phyloP scores from a whole-genome alignment of 2,888 invertebrate genomes.

The Machimus atricapillus region DNA sequence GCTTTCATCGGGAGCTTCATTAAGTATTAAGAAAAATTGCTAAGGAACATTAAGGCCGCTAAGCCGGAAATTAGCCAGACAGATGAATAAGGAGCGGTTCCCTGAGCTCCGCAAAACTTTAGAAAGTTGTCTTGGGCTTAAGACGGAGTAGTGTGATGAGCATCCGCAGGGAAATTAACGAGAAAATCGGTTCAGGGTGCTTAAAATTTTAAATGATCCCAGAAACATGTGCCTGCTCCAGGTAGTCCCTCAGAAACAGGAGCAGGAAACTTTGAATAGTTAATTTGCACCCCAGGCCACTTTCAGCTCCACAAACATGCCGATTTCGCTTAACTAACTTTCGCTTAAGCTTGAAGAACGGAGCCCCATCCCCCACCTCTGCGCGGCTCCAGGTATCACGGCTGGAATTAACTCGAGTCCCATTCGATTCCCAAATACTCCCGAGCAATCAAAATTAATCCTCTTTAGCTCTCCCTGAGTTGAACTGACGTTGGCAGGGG shows the following conservation, averaged over 20 bases:
- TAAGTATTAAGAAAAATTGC: background rate
- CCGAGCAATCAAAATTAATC: background rate
- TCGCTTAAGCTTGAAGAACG: background rate
- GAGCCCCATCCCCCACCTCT: background rate
- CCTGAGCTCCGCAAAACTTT: background rate
- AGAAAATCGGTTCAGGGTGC: background rate
- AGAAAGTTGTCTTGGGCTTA: background rate
- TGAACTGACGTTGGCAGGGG: background rate
- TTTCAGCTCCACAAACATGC: background rate
- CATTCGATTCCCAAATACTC: background rate
- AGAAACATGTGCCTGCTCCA: background rate
- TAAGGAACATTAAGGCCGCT: background rate
- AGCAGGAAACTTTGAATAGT: background rate
- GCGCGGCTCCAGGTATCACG: background rate
- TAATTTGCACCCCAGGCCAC: background rate
- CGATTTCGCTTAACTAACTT: background rate
- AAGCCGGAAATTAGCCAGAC: background rate
- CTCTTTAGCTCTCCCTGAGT: background rate
- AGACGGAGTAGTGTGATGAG: background rate
- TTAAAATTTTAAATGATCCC: background rate
- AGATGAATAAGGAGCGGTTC: background rate
- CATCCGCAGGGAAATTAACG: background rate
- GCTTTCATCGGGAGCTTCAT: background rate
- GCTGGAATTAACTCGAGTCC: background rate
- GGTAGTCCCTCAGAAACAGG: background rate